phyloP scores from a whole-genome alignment of 2,797 vertebrate genomes.

The Coluber constrictor region DNA sequence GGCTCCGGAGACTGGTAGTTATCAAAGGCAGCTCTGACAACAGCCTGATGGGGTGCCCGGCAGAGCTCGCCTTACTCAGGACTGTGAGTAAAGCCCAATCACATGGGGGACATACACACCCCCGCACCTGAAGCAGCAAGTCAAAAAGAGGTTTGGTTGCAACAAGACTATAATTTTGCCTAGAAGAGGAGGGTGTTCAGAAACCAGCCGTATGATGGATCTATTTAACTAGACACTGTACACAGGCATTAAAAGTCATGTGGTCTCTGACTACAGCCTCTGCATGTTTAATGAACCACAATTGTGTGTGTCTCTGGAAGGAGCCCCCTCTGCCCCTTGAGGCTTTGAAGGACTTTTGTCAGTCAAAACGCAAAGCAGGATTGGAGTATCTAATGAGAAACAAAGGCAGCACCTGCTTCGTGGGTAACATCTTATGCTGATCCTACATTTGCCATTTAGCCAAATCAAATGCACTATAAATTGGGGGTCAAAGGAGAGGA shows the following conservation, averaged over 20 bases:
- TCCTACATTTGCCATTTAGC: conserved; percentile 48
- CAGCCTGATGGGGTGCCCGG: conserved; percentile 50
- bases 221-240: conserved; percentile 51
- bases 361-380: conserved; percentile 59
- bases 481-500: not conserved
- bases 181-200: conserved; percentile 53
- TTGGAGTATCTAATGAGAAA: conserved; percentile 71
- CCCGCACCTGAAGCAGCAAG: conserved; percentile 10
- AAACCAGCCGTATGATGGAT: conserved; percentile 43
- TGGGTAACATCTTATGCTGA: conserved; percentile 56
- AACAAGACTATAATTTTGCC: conserved; percentile 51
- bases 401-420: conserved; percentile 67
- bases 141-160: conserved; percentile 46
- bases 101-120: not conserved
- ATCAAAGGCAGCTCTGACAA: conserved; percentile 58
- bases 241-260: conserved; percentile 46
- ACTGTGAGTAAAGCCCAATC: not conserved
- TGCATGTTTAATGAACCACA: conserved; percentile 62
- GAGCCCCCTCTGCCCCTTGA: conserved; percentile 56
- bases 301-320: conserved; percentile 57
- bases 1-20: conserved; percentile 71
- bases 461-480: conserved; percentile 52
- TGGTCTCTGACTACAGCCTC: conserved; percentile 50
- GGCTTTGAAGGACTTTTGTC: conserved; percentile 57
- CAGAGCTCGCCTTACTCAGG: conserved; percentile 13